Evolutionary conservation across 2,888 invertebrate species (phyloP), one percentile per base, ranked within the genome.

Genomic region (Ophioninae sp.): DNA sequence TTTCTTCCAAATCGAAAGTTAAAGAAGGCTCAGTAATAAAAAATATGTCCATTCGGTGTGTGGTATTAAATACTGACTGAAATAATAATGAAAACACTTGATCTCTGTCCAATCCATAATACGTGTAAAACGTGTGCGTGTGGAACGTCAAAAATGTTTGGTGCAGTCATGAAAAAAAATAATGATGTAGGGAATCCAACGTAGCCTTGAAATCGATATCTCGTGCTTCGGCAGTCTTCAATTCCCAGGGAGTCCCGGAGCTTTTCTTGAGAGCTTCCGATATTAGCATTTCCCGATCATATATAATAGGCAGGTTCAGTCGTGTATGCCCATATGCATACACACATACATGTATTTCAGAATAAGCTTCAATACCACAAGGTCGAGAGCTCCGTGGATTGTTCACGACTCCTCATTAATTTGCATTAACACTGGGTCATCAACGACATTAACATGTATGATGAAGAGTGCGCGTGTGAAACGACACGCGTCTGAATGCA

Each of bases 401-500:
- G 22, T 69, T 78, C 64, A 30, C 78, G 68, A 58, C 58, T 41
- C 22, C 78, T 82, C 73, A 64, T 82, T 78, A 74, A 74, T 82
- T 78, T 74, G 56, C 81, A 68, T 82, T 82, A 82, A 69, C 81
- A 78, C 77, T 63, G 61, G 51, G 68, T 73, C 73, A 78, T 82
- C 51, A 82, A 73, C 56, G 68, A 30, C 68, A 78, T 78, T 73
- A 67, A 39, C 73, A 71, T 39, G 39, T 51, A 44, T 73, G 63
- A 61, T 68, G 39, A 44, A 79, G 63, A 64, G 58, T 44, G 20
- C 51, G 73, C 7, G 58, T 39, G 59, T 37, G 41, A 30, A 65
- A 72, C 58, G 58, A 63, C 23, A 64, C n/a, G 13, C 20, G 59
- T 23, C 30, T 44, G 59, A 20, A 23, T 72, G 76, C 22, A 51